phyloP scores from a whole-genome alignment of 1,140 invertebrate genomes.

The Saccostrea cuccullata region DNA sequence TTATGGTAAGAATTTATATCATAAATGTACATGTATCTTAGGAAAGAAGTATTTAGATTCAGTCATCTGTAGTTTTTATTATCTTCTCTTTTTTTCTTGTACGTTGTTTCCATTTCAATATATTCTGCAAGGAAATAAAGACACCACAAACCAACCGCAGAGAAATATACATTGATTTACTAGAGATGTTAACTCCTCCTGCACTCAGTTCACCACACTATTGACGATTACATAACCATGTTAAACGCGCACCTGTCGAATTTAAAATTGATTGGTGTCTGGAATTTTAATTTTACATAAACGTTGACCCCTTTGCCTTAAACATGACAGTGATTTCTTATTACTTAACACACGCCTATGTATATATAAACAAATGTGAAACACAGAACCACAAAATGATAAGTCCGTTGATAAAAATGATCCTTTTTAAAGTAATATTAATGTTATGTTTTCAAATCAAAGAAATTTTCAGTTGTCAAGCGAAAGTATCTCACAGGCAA shows the following conservation, averaged over 20 bases:
- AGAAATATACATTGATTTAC: constrained; percentile 3
- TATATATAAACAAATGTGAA: constrained; percentile 27
- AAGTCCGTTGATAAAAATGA: neutral
- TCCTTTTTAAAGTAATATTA: neutral
- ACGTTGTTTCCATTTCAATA: neutral
- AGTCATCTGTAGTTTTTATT: neutral
- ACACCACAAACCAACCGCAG: neutral
- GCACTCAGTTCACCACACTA: neutral
- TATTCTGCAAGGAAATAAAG: no score
- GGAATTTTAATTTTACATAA: constrained; percentile 32
- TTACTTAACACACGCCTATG: neutral
- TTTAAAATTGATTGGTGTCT: constrained; percentile 33
- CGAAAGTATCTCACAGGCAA: neutral
- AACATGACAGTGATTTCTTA: constrained; percentile 15
- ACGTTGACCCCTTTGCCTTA: neutral
- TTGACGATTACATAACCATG: constrained; percentile 9
- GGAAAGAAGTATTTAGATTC: neutral
- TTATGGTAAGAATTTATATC: no score
- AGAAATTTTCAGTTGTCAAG: constrained; percentile 1
- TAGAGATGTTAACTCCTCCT: neutral
- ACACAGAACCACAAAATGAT: neutral
- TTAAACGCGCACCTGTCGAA: constrained; percentile 10
- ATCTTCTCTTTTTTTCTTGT: neutral
- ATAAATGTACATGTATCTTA: neutral
- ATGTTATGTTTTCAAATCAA: neutral